phyloP scores from a whole-genome alignment of 2,113 vertebrate species.

The Odocoileus virginianus region DNA sequence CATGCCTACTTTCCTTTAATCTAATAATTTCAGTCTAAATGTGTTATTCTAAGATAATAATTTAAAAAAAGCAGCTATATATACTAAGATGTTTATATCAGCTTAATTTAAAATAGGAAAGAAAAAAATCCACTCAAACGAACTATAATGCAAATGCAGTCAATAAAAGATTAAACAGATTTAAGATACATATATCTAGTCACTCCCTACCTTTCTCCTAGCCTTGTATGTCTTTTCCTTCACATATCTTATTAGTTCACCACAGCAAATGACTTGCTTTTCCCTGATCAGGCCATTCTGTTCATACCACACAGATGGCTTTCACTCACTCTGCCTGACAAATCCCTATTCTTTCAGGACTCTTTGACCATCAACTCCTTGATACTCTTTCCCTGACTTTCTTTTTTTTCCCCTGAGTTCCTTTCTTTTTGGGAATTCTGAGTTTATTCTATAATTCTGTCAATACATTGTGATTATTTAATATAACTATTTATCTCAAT shows the following conservation, averaged over 20 bases:
- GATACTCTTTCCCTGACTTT: not conserved
- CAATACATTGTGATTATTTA: not conserved
- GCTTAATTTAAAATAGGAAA: constrained; percentile 10
- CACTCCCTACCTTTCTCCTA: not conserved
- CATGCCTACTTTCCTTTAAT: not conserved
- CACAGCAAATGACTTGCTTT: constrained; percentile 10
- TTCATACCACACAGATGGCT: not conserved
- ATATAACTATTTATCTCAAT: not conserved
- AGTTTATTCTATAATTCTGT: constrained; percentile 25
- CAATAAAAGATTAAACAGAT: constrained; percentile 10
- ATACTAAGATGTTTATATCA: not conserved
- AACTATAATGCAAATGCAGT: not conserved
- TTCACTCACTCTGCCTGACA: not conserved
- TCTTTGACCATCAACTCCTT: not conserved
- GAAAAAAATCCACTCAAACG: not conserved
- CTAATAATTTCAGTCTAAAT: constrained; percentile 21
- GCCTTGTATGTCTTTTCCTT: not conserved
- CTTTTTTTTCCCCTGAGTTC: not conserved
- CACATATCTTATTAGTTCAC: not conserved
- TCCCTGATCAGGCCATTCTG: not conserved
- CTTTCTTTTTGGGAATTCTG: not conserved
- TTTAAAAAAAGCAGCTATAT: not conserved
- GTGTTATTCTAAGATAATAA: not conserved
- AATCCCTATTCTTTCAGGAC: not conserved
- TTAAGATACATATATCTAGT: not conserved